Conservation (phyloP, 2,888 invertebrate genomes). For the Synanthedon tipuliformis region DNA sequence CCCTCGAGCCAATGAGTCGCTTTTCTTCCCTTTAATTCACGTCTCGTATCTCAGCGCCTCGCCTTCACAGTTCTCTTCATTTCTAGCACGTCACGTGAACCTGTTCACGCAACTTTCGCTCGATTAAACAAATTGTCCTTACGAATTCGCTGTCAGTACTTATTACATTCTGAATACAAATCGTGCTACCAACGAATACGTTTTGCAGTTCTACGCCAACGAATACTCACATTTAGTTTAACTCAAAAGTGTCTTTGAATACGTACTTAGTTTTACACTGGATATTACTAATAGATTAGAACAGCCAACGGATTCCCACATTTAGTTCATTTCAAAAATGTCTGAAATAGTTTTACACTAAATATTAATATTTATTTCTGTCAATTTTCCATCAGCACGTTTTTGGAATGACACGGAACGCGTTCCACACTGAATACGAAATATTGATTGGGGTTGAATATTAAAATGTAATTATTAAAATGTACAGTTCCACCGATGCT, state of each 20-base stretch:
- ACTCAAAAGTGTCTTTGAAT: neutral
- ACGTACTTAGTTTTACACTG: neutral
- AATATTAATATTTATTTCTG: too few species aligned
- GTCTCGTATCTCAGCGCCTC: slow-evolving; percentile 42
- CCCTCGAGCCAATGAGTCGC: slow-evolving; percentile 35
- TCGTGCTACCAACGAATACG: slow-evolving; percentile 4
- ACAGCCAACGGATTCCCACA: neutral
- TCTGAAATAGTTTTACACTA: neutral
- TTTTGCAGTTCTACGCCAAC: neutral
- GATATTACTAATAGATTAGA: too few species aligned
- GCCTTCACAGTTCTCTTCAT: slow-evolving; percentile 39
- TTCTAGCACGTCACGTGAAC: slow-evolving; percentile 50
- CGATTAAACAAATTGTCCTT: slow-evolving; percentile 54
- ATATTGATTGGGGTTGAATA: neutral
- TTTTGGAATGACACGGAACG: too few species aligned
- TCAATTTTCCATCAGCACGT: too few species aligned
- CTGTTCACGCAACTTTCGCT: slow-evolving; percentile 55
- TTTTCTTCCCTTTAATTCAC: slow-evolving; percentile 50
- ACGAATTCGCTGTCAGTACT: slow-evolving; percentile 38
- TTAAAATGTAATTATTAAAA: neutral
- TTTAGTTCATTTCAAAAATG: neutral
- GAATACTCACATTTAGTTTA: neutral
- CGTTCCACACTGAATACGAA: neutral
- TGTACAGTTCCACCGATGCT: slow-evolving; percentile 90
- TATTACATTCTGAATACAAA: slow-evolving; percentile 36